Conservation (phyloP, 53 echinoderm and acorn worm genomes). For the Temnopleurus reevesii region DNA sequence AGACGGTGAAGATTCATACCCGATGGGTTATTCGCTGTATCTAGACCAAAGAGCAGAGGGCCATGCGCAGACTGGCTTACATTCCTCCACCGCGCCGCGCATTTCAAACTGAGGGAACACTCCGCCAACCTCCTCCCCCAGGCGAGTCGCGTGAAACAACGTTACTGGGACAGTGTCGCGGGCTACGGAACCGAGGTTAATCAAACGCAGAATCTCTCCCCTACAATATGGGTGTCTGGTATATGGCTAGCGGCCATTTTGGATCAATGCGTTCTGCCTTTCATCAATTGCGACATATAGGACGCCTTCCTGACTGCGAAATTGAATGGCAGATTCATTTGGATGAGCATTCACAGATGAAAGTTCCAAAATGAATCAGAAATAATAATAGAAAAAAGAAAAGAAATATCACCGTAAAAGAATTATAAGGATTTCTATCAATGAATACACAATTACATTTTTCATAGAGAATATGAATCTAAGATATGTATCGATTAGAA, state of each 20-base stretch:
- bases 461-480: too few species aligned
- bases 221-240: constrained; percentile 1
- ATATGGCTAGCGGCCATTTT: constrained; percentile 41
- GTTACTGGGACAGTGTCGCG: constrained; percentile 15
- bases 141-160: constrained; percentile 21
- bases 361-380: too few species aligned
- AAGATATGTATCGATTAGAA: too few species aligned
- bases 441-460: too few species aligned
- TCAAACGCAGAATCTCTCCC: constrained; percentile 45
- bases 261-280: constrained; percentile 40
- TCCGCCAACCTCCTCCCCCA: constrained; percentile 21
- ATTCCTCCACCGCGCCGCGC: neutral
- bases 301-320: neutral
- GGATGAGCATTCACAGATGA: neutral
- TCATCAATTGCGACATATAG: neutral
- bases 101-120: neutral
- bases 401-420: too few species aligned
- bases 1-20: constrained; percentile 1
- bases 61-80: constrained; percentile 17
- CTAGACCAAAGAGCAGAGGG: constrained; percentile 6
- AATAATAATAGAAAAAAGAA: too few species aligned
- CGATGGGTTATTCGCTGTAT: neutral
- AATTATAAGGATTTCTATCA: too few species aligned
- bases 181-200: constrained; percentile 48
- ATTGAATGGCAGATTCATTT: neutral